Evolutionary conservation across 1,140 invertebrate genomes (phyloP).

Genomic region (Caerostris darwini): DNA sequence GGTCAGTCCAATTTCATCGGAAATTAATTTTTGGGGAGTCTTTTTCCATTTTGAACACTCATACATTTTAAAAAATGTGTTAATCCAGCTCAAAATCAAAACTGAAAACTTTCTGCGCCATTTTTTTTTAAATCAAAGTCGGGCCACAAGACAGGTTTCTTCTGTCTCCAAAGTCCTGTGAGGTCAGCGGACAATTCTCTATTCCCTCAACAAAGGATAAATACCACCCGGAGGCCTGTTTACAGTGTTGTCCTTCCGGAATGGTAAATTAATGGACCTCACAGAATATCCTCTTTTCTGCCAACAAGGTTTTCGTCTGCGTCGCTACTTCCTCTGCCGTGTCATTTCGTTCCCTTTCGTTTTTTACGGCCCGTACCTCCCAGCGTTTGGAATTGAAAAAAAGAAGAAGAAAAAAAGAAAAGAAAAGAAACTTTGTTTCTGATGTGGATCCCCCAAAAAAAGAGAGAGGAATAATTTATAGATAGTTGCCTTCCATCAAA

Average conservation of each 20-base stretch:
- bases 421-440: slow-evolving; percentile 15
- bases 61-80: too few relatives aligned
- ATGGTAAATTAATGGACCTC: slow-evolving; percentile 37
- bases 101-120: too few relatives aligned
- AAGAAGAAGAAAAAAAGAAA: too few relatives aligned
- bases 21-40: too few relatives aligned
- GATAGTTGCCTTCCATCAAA: background rate
- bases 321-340: background rate
- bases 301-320: background rate
- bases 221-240: slow-evolving; percentile 1
- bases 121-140: too few relatives aligned
- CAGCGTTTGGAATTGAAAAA: background rate
- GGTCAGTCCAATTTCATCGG: too few relatives aligned
- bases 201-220: slow-evolving; percentile 5
- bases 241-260: background rate
- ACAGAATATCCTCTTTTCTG: slow-evolving; percentile 8
- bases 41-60: too few relatives aligned
- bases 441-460: background rate
- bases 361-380: background rate
- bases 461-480: slow-evolving; percentile 1
- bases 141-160: too few relatives aligned
- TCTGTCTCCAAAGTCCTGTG: background rate
- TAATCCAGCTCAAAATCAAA: too few relatives aligned
- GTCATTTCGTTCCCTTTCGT: background rate
- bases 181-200: background rate